A percentile compares a stretch with the other conserved stretches of the same genome.
phyloP scores from a whole-genome alignment of 2,797 vertebrate genomes.

The Craterocephalus amniculus region DNA sequence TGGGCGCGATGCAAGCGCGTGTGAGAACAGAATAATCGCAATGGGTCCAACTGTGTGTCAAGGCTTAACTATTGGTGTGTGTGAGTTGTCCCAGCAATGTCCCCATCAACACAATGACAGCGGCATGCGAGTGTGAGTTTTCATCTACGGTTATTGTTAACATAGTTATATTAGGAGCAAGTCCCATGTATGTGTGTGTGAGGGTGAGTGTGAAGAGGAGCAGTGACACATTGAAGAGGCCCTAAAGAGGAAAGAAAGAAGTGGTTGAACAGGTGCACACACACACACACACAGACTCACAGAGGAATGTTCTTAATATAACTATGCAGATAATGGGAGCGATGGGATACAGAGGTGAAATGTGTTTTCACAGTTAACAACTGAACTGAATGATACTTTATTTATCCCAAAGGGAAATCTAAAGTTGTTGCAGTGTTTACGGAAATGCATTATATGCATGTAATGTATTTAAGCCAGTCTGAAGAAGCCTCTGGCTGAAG shows the following conservation, averaged over 20 bases:
- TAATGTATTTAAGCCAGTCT: too few relatives aligned
- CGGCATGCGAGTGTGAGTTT: slow-evolving; percentile 10
- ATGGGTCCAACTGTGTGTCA: not conserved
- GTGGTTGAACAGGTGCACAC: too few relatives aligned
- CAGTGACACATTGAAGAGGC: slow-evolving; percentile 51
- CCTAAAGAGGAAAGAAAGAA: not conserved
- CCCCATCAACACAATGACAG: slow-evolving; percentile 26
- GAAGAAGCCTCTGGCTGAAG: too few relatives aligned
- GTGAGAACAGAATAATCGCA: not conserved
- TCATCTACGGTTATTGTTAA: slow-evolving; percentile 39
- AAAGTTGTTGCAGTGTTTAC: too few relatives aligned
- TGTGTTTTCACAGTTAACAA: too few relatives aligned
- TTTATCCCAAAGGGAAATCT: too few relatives aligned
- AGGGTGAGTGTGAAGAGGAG: slow-evolving; percentile 25
- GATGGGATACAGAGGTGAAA: too few relatives aligned
- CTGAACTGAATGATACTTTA: too few relatives aligned
- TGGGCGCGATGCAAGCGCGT: not conserved
- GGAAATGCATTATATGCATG: too few relatives aligned
- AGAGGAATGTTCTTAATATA: too few relatives aligned
- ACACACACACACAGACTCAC: too few relatives aligned
- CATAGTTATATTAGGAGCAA: slow-evolving; percentile 50
- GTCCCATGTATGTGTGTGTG: not conserved
- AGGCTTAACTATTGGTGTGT: not conserved
- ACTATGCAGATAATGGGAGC: too few relatives aligned
- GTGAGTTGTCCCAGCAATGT: not conserved